phyloP scores from a whole-genome alignment of 2,888 invertebrate genomes.

The Leptopilina drosophilae region DNA sequence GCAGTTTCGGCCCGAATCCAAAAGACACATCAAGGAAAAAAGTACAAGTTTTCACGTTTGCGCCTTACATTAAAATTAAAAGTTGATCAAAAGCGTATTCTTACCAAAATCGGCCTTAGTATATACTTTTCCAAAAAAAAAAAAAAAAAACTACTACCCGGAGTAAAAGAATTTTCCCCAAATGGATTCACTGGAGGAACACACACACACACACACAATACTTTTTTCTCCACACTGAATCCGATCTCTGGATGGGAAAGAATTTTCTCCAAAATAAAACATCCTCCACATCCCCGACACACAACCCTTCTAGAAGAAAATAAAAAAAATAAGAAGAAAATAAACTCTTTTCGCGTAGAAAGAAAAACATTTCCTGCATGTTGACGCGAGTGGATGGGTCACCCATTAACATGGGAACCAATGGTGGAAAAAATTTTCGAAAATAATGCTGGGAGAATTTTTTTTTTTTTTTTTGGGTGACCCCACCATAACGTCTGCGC shows the following conservation, averaged over 20 bases:
- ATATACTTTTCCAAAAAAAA: conserved; percentile 72
- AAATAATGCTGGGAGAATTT: background rate
- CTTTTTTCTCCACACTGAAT: background rate
- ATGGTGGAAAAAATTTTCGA: background rate
- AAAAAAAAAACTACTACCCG: conserved; percentile 48
- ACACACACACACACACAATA: too few species aligned
- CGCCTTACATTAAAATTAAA: conserved; percentile 76
- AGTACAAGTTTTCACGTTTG: conserved; percentile 77
- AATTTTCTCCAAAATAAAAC: background rate
- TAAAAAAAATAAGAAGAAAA: too few species aligned
- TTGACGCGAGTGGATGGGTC: conserved; percentile 72
- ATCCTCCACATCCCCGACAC: conserved; percentile 37
- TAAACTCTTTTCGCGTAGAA: conserved; percentile 49
- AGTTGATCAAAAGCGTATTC: conserved; percentile 76
- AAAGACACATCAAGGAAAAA: conserved; percentile 76
- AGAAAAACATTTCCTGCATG: conserved; percentile 76
- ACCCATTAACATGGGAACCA: conserved; percentile 57
- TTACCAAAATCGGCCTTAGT: conserved; percentile 77
- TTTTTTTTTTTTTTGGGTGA: conserved; percentile 41
- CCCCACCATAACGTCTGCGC: conserved; percentile 55
- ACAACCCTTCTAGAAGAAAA: conserved; percentile 23
- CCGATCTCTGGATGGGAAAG: conserved; percentile 4
- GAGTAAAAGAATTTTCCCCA: conserved; percentile 46
- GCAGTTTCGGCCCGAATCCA: conserved; percentile 76
- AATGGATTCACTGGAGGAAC: too few species aligned